A percentile compares a stretch with the other conserved stretches of the same genome.
Evolutionary conservation across 2,797 vertebrate species (phyloP).

Genomic region (Acanthurus lineatus): DNA sequence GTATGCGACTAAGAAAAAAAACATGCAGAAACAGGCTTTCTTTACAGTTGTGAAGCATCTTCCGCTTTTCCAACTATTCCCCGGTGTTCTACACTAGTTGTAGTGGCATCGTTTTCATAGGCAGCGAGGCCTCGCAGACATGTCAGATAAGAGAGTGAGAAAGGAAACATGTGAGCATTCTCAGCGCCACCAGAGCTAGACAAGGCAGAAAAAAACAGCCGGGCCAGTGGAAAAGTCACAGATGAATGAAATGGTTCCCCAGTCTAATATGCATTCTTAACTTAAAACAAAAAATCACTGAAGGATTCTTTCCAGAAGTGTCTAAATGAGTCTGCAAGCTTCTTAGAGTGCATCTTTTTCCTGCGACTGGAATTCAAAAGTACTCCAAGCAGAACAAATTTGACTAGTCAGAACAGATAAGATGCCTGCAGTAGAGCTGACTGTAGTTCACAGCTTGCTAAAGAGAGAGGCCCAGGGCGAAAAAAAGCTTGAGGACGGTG

Average conservation of each 20-base stretch:
- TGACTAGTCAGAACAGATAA: slow-evolving; percentile 45
- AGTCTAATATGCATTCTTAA: slow-evolving; percentile 36
- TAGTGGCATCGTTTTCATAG: slow-evolving; percentile 37
- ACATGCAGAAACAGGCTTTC: slow-evolving; percentile 19
- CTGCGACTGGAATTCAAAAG: slow-evolving; percentile 12
- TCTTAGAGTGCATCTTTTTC: neutral
- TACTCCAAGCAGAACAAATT: slow-evolving; percentile 42
- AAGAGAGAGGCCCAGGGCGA: slow-evolving; percentile 38
- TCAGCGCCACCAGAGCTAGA: slow-evolving; percentile 60
- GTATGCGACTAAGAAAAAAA: slow-evolving; percentile 43
- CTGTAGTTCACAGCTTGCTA: slow-evolving; percentile 37
- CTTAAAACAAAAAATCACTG: slow-evolving; percentile 18
- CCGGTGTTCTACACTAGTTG: neutral
- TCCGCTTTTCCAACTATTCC: slow-evolving; percentile 19
- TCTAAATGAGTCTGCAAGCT: neutral
- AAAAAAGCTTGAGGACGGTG: slow-evolving; percentile 59
- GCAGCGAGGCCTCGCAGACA: slow-evolving; percentile 41
- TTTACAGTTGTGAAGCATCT: neutral
- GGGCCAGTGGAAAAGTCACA: slow-evolving; percentile 61
- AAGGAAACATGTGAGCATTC: slow-evolving; percentile 75
- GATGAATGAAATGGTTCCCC: slow-evolving; percentile 62
- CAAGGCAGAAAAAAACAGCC: slow-evolving; percentile 50
- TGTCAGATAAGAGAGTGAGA: slow-evolving; percentile 80
- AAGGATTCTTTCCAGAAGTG: neutral
- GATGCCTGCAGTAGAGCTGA: slow-evolving; percentile 44